phyloP scores from a whole-genome alignment of 2,888 invertebrate species.

The Odontothrips loti region DNA sequence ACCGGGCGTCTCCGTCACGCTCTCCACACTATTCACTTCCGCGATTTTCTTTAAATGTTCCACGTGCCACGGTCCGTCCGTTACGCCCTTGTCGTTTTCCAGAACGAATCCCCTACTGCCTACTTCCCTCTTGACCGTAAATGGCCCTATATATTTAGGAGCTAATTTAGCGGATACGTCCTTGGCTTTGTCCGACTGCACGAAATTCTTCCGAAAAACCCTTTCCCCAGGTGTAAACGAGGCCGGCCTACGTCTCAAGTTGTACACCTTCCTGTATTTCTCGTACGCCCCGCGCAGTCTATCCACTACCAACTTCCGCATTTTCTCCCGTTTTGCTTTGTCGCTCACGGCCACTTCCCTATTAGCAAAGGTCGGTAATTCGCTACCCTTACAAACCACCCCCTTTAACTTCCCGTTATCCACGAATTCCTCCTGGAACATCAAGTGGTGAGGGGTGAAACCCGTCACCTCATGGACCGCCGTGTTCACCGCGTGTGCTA shows the following conservation, averaged over 20 bases:
- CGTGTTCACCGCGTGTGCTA: not conserved
- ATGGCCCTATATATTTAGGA: conserved; percentile 39
- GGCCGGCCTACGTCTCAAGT: not conserved
- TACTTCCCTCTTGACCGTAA: not conserved
- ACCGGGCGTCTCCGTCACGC: too few species aligned
- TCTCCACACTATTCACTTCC: too few species aligned
- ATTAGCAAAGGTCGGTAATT: not conserved
- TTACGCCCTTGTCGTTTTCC: not conserved
- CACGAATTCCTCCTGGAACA: not conserved
- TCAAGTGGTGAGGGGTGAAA: not conserved
- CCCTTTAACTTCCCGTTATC: not conserved
- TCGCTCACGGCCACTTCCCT: conserved; percentile 30
- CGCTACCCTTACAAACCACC: not conserved
- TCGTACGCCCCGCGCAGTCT: conserved; percentile 16
- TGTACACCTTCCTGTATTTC: not conserved
- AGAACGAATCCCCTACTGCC: not conserved
- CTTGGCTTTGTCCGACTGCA: conserved; percentile 33
- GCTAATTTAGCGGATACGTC: conserved; percentile 39
- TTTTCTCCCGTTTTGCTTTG: conserved; percentile 32
- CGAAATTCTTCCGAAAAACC: conserved; percentile 10
- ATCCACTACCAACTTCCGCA: not conserved
- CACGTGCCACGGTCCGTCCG: not conserved
- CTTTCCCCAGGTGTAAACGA: not conserved
- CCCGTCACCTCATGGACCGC: not conserved
- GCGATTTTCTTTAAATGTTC: not conserved